Percentiles rank a stretch among this genome's conserved stretches.
These are phyloP conservation scores for Phaethornis superciliosus DNA, from an alignment of 2,113 vertebrate genomes.

Conservation along the genomic window DNA sequence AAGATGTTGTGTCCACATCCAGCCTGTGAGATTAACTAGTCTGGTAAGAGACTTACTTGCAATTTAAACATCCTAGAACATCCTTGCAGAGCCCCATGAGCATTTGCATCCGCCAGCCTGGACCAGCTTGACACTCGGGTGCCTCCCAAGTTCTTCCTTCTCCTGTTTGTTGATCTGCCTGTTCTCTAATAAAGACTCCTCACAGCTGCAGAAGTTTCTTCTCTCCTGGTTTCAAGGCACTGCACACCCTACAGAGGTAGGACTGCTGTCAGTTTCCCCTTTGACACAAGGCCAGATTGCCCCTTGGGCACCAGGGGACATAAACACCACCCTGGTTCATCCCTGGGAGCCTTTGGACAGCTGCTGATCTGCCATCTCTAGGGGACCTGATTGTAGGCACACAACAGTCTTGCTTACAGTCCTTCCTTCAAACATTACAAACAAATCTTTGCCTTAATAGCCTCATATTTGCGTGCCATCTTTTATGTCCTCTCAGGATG, in stretches of 20 bases:
- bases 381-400: not conserved
- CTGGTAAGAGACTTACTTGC: not conserved
- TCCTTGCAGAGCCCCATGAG: not conserved
- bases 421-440: not conserved
- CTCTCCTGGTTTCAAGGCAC: not conserved
- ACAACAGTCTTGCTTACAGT: not conserved
- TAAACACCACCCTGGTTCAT: fast-evolving
- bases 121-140: not conserved
- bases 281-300: fast-evolving
- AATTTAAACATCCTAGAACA: not conserved
- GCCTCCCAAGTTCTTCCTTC: not conserved
- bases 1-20: not conserved
- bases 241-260: not conserved
- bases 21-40: not conserved
- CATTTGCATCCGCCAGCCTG: not conserved
- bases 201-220: fast-evolving
- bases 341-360: not conserved
- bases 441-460: slow-evolving; percentile 31
- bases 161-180: not conserved
- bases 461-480: not conserved
- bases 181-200: not conserved
- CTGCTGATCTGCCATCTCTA: not conserved
- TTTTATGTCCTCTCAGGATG: slow-evolving; percentile 10
- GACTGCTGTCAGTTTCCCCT: not conserved
- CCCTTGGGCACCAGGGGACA: fast-evolving